Evolutionary conservation across 1,140 invertebrate genomes (phyloP), one percentile per base, ranked within the genome.

Genomic region (Andrena cerasifolii): DNA sequence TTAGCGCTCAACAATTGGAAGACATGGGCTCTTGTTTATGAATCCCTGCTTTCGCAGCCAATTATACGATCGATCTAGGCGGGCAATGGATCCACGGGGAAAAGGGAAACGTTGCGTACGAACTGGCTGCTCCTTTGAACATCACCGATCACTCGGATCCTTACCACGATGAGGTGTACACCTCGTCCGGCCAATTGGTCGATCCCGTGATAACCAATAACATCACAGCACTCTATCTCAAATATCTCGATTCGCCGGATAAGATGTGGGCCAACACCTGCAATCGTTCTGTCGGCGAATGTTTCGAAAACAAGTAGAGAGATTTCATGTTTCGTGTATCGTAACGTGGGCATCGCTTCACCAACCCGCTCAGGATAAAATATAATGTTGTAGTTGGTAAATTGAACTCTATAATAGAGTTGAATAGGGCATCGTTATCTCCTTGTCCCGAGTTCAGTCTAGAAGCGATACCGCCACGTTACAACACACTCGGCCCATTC

Each of bases 31-130:
- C 16, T 8, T 26, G 4, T 21, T 2, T 31, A 43, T 43, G 18
- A 59, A n/a, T 54, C 16, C 8, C 16, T 21, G 24, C n/a, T 16
- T 45, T 73, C 67, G 8, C 68, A 89, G 92, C 89, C 0, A 93
- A 94, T 14, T 93, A 93, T 65, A 87, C 93, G 33, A 89, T 97
- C 6, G 97, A 98, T 90, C 67, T 98, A n/a, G 97, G 97, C 0
- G 97, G 95, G 24, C 96, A 98, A 87, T 97, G 96, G 95, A 93
- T 97, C 84, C 97, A 98, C 84, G 97, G 97, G 6, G 94, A 97
- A 87, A 92, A 95, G 81, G 93, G 92, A 21, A 96, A 97, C 91
- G 88, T 93, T 6, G 94, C 96, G 0, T 96, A 94, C 87, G 90
- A 96, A 78, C 79, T 95, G 26, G 95, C 94, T 0, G 94, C 94